phyloP scores from a whole-genome alignment of 2,113 vertebrate species.

The Triplophysa dalaica region DNA sequence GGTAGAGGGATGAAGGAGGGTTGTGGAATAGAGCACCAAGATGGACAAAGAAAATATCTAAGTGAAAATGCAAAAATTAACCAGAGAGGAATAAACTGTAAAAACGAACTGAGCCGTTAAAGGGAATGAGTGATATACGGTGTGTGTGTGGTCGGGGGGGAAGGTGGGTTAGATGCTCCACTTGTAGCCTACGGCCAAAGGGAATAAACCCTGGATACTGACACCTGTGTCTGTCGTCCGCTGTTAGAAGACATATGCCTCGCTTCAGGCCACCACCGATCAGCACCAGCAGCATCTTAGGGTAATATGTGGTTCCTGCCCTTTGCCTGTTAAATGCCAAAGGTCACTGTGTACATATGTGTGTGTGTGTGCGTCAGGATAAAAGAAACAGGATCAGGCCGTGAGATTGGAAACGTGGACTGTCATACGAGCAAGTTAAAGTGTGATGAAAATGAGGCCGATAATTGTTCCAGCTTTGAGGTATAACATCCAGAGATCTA shows the following conservation, averaged over 20 bases:
- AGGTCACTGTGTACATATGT: conserved; percentile 46
- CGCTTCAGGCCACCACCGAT: conserved; percentile 51
- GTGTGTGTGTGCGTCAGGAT: conserved; percentile 24
- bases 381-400: neutral
- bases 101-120: conserved; percentile 8
- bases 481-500: too few species aligned
- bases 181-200: conserved; percentile 29
- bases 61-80: neutral
- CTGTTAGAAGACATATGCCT: conserved; percentile 59
- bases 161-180: conserved; percentile 8
- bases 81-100: conserved; percentile 12
- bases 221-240: conserved; percentile 60
- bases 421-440: conserved; percentile 11
- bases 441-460: neutral
- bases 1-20: neutral
- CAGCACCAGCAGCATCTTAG: conserved; percentile 40
- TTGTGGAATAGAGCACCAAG: neutral
- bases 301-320: conserved; percentile 40
- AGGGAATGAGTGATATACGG: neutral
- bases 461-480: neutral
- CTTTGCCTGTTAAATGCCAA: conserved; percentile 56
- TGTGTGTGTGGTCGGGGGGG: neutral
- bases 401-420: neutral
- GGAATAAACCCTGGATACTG: conserved; percentile 55
- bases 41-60: conserved; percentile 37